Base-by-base conservation (phyloP, 2,797 vertebrate species). In the Sebastes reedi region DNA sequence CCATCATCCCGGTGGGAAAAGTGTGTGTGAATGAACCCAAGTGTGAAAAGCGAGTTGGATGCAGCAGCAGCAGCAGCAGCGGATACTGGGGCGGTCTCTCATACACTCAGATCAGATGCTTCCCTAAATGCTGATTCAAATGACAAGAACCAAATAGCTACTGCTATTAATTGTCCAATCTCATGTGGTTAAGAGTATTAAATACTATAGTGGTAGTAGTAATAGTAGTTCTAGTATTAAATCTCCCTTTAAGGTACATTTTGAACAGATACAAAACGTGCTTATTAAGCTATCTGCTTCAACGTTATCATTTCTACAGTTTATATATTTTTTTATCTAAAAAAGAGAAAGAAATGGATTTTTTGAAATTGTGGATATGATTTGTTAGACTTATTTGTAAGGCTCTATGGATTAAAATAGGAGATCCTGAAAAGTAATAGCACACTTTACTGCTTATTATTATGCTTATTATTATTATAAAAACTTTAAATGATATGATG, bases 1-100 rank as follows among this genome's bases (percentile, higher is more conserved):
- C 95, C 96, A 96, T 99, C 97, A 96, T 99, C 97, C 97, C 97
- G 94, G 95, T 95, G 97, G 97, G 97, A 97, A 97, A 96, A 97
- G 95, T 96, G 96, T 96, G 95, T 93, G 96, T 96, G 95, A 96
- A 95, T 94, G 95, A 94, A 89, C 55, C 75, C 85, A 66, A 89
- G 89, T 87, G 91, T 86, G 88, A 77, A 85, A 68, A 54, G 89
- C 86, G 83, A 87, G 87, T 85, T 90, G 93, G 90, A 94, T 88
- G 88, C 91, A 87, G 92, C 88, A 54, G 39, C 39, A 75, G 30
- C 90, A 87, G 88, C 90, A 87, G 92, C 88, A 54, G 83, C 62
- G 77, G 88, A 79, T 64, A 72, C 77, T 64, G 90, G 92, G 91
- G 93, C 93, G 94, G 92, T 91, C 92, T 94, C 89, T 94, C 89